A percentile compares a stretch with the other conserved stretches of the same genome.
These are phyloP conservation scores for Rhincodon typus DNA, from an alignment of 2,797 vertebrate genomes.

Conservation along the genomic window DNA sequence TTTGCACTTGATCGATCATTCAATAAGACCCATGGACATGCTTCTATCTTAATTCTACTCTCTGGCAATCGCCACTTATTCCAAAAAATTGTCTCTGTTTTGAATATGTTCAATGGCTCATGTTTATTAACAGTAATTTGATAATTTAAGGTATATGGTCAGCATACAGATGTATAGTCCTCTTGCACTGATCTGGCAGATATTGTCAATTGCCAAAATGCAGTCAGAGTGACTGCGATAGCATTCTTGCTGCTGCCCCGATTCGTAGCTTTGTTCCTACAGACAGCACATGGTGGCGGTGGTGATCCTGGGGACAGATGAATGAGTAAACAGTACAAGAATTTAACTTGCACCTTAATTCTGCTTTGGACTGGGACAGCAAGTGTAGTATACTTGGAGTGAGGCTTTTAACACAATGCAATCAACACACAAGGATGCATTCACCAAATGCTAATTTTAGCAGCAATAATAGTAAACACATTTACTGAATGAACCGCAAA, in stretches of 20 bases:
- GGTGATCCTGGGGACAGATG: neutral
- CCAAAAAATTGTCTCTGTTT: neutral
- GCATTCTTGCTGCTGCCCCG: neutral
- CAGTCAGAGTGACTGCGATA: neutral
- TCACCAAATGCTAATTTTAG: neutral
- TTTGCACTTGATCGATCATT: too few relatives aligned
- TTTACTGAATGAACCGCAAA: too few relatives aligned
- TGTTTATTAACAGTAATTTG: neutral
- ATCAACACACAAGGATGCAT: neutral
- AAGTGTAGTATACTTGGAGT: neutral
- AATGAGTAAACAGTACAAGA: neutral
- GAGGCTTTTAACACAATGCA: neutral
- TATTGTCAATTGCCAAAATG: neutral
- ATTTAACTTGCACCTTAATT: neutral
- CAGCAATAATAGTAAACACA: neutral
- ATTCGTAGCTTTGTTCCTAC: neutral
- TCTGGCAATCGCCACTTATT: neutral
- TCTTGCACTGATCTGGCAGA: neutral
- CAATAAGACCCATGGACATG: too few relatives aligned
- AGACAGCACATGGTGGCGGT: neutral
- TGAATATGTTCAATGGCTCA: neutral
- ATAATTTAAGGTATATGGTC: neutral
- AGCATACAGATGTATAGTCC: neutral
- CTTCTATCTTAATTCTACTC: neutral
- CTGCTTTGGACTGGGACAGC: neutral